phyloP scores from a whole-genome alignment of 2,113 vertebrate species.

The Phasianus colchicus region DNA sequence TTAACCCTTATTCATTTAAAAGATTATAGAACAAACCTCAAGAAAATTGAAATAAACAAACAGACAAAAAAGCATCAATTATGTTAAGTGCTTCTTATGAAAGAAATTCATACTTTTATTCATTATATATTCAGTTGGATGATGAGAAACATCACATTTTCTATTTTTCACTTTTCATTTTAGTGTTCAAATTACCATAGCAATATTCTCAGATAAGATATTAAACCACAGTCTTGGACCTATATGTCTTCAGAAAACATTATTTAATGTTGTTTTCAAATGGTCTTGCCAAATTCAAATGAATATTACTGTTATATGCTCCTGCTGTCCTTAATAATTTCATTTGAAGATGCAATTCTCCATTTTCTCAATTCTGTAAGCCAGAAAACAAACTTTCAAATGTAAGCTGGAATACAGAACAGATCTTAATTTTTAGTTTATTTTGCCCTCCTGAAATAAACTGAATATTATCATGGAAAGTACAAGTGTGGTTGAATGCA shows the following conservation, averaged over 20 bases:
- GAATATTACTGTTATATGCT: background rate
- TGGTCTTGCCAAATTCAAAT: background rate
- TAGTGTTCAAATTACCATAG: constrained; percentile 9
- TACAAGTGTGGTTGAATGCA: background rate
- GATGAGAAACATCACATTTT: background rate
- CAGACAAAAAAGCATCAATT: background rate
- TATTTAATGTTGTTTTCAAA: background rate
- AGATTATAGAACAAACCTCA: background rate
- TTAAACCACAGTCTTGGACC: background rate
- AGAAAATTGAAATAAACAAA: constrained; percentile 3
- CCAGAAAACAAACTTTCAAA: too few species aligned
- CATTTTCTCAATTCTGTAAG: fast-evolving
- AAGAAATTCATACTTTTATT: constrained; percentile 25
- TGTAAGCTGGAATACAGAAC: background rate
- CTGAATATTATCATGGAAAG: background rate
- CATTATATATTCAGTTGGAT: background rate
- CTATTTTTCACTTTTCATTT: background rate
- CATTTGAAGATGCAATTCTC: background rate
- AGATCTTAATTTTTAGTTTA: background rate
- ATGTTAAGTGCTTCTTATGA: background rate
- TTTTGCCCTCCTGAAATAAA: background rate
- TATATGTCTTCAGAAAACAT: background rate
- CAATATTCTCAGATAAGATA: constrained; percentile 14
- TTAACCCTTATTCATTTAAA: background rate
- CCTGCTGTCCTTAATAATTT: background rate